Evolutionary conservation across 2,888 invertebrate species (phyloP).

Genomic region (Rhagonycha fulva): DNA sequence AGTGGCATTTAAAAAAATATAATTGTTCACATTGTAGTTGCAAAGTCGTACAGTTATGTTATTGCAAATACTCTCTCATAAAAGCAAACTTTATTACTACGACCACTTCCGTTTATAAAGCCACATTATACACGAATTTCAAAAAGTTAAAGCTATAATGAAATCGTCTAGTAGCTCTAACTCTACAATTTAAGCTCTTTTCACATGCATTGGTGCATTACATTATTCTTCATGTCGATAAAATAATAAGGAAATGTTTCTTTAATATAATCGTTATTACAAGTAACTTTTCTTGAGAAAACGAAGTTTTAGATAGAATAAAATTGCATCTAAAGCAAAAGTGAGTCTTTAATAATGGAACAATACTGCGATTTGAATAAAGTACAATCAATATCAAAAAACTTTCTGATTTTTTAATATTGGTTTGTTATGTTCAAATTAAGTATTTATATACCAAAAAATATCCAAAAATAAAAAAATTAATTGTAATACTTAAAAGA

Average conservation of each 20-base stretch:
- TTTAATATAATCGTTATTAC: background rate
- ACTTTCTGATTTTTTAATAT: too few species aligned
- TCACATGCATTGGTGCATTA: constrained; percentile 29
- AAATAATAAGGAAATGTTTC: background rate
- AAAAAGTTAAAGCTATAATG: constrained; percentile 28
- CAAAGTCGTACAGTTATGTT: background rate
- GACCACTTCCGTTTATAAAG: background rate
- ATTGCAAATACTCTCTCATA: background rate
- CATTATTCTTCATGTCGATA: background rate
- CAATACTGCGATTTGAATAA: too few species aligned
- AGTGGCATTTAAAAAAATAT: background rate
- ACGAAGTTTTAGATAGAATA: background rate
- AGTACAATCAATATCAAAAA: too few species aligned
- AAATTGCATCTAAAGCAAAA: background rate
- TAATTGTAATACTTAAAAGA: too few species aligned
- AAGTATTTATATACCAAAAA: too few species aligned
- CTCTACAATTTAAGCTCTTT: constrained; percentile 29
- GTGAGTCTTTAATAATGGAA: background rate
- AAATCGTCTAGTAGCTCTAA: constrained; percentile 33
- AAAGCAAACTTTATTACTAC: background rate
- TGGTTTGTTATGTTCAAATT: too few species aligned
- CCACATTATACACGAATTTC: background rate
- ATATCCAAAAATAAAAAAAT: too few species aligned
- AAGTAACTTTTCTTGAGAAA: background rate
- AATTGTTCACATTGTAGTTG: background rate